These are phyloP conservation scores for Eriosoma lanigerum DNA, from an alignment of 1,140 invertebrate genomes.

Conservation along the genomic window DNA sequence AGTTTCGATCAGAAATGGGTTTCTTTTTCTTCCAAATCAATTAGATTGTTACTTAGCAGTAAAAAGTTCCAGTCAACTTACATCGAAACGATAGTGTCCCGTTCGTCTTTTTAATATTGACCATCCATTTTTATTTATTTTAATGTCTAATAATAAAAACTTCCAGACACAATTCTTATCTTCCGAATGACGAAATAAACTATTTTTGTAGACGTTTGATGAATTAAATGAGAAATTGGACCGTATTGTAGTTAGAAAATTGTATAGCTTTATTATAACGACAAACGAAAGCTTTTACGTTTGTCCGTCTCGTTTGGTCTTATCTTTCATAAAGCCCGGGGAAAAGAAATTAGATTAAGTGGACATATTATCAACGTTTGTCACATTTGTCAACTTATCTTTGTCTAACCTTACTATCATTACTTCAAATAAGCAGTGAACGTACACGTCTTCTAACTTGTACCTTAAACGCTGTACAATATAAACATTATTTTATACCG, in stretches of 20 bases:
- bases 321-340: neutral
- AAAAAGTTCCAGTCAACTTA: too few species aligned
- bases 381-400: conserved; percentile 35
- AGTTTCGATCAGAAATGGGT: too few species aligned
- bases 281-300: neutral
- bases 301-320: neutral
- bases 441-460: neutral
- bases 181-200: neutral
- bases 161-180: too few species aligned
- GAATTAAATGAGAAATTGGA: neutral
- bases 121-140: too few species aligned
- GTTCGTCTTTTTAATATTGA: too few species aligned
- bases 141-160: too few species aligned
- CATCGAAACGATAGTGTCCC: too few species aligned
- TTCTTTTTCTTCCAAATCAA: too few species aligned
- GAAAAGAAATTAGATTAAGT: neutral
- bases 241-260: neutral
- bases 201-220: neutral
- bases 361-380: conserved; percentile 13
- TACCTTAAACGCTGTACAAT: neutral
- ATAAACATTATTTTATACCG: too few species aligned
- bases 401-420: conserved; percentile 10
- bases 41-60: too few species aligned
- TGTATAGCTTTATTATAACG: neutral
- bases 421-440: neutral